phyloP scores from a whole-genome alignment of 2,888 invertebrate genomes.

The Drosophila incognita region DNA sequence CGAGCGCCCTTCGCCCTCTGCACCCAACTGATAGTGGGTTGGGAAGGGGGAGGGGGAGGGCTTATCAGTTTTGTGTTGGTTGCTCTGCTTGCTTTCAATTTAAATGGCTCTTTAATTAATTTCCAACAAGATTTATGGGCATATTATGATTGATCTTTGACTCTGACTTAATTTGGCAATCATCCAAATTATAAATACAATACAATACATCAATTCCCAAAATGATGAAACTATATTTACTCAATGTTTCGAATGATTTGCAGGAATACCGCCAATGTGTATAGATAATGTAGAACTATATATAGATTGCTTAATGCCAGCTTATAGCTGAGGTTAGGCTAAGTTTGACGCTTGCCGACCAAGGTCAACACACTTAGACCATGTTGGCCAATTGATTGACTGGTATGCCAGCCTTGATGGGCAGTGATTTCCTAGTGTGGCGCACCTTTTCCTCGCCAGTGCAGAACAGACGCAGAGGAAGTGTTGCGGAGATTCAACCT shows the following conservation, averaged over 20 bases:
- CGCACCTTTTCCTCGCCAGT: neutral
- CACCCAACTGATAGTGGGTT: constrained; percentile 2
- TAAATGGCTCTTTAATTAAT: constrained; percentile 76
- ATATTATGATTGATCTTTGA: constrained; percentile 42
- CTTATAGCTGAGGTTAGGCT: neutral
- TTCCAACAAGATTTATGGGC: constrained; percentile 53
- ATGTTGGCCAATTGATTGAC: neutral
- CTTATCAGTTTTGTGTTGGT: constrained; percentile 34
- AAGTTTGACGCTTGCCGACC: neutral
- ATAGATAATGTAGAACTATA: neutral
- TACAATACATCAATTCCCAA: neutral
- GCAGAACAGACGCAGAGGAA: neutral
- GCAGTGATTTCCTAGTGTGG: neutral
- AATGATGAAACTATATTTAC: neutral
- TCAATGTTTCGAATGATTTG: neutral
- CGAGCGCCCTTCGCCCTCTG: constrained; percentile 33
- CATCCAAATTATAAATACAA: neutral
- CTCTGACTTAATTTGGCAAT: neutral
- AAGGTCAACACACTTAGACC: neutral
- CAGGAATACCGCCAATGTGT: neutral
- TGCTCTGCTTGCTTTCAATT: constrained; percentile 30
- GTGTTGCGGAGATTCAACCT: neutral
- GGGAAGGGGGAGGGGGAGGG: too few relatives aligned
- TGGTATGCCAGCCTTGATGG: neutral
- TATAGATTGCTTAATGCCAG: neutral